Evolutionary conservation across 2,113 vertebrate species (phyloP).

Genomic region (Gracilinanus agilis): DNA sequence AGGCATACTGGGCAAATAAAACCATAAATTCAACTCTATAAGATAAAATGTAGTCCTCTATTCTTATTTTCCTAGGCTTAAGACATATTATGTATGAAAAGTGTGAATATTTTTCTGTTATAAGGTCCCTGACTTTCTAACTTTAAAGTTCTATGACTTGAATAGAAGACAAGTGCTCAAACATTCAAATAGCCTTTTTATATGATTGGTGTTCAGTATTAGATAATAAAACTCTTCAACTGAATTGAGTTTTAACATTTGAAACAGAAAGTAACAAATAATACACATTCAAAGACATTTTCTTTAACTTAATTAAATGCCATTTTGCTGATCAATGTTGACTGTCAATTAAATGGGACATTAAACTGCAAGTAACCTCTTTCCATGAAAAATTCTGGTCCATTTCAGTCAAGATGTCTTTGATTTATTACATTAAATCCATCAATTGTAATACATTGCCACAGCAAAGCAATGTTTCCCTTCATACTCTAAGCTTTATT

Average conservation of each 20-base stretch:
- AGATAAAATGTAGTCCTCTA: not conserved
- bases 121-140: not conserved
- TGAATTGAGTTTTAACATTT: not conserved
- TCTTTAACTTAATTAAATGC: constrained; percentile 4
- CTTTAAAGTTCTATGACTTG: not conserved
- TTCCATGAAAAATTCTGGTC: constrained; percentile 3
- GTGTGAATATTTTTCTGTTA: not conserved
- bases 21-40: not conserved
- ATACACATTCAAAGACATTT: not conserved
- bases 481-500: not conserved
- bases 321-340: constrained; percentile 14
- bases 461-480: not conserved
- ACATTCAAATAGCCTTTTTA: not conserved
- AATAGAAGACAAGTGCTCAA: not conserved
- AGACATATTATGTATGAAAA: not conserved
- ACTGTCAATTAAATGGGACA: constrained; percentile 44
- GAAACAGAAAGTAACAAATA: not conserved
- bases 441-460: not conserved
- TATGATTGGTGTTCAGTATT: not conserved
- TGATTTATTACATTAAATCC: constrained; percentile 37
- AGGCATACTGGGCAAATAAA: not conserved
- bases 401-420: constrained; percentile 38
- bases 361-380: constrained; percentile 42
- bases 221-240: constrained; percentile 19
- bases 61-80: not conserved